Conservation (phyloP, 2,888 invertebrate genomes). For the Liposcelis brunnea region DNA sequence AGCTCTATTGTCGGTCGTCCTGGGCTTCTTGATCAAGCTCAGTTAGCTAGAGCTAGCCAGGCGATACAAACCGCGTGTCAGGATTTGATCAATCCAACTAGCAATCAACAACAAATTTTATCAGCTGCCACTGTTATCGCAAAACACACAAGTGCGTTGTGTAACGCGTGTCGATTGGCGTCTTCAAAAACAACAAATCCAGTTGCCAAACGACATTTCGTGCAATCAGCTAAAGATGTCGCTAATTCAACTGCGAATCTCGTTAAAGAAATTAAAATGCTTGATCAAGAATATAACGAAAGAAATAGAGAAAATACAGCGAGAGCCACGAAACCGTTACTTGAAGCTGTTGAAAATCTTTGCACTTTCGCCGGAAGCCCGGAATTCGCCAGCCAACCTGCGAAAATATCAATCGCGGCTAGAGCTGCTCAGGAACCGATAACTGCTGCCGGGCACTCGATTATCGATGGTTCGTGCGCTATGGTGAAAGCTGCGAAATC, state of each 20-base stretch:
- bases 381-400: conserved; percentile 85
- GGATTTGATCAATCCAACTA: conserved; percentile 49
- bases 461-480: conserved; percentile 70
- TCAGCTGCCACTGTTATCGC: conserved; percentile 88
- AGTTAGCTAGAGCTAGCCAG: conserved; percentile 72
- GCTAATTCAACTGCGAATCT: conserved; percentile 88
- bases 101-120: conserved; percentile 63
- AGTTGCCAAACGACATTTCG: conserved; percentile 88
- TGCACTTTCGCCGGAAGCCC: conserved; percentile 86
- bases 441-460: conserved; percentile 55
- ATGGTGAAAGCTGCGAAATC: conserved; percentile 86
- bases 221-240: conserved; percentile 93
- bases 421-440: conserved; percentile 74
- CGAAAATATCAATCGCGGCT: conserved; percentile 74
- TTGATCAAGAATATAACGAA: conserved; percentile 70
- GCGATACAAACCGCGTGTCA: conserved; percentile 82
- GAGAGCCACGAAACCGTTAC: conserved; percentile 64
- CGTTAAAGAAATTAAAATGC: conserved; percentile 84
- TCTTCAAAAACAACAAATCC: conserved; percentile 81
- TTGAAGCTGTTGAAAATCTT: conserved; percentile 79
- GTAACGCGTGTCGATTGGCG: conserved; percentile 87
- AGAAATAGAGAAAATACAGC: conserved; percentile 54
- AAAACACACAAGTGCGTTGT: conserved; percentile 87
- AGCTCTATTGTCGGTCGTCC: conserved; percentile 74
- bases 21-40: conserved; percentile 76